Evolutionary conservation across 2,797 vertebrate genomes (phyloP).

Genomic region (Gobionotothen gibberifrons): DNA sequence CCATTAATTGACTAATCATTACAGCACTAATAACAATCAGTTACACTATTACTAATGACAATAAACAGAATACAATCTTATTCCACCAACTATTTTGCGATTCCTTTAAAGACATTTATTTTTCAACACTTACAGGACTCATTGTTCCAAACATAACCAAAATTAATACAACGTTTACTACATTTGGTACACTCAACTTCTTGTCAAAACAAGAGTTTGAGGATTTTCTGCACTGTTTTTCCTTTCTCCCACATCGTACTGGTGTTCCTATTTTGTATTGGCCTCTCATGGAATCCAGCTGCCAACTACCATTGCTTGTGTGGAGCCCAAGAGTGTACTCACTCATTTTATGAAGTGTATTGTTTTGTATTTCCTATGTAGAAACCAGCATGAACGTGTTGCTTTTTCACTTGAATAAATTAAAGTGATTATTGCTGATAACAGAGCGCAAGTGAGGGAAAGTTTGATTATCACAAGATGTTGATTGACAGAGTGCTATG

Average conservation of each 20-base stretch:
- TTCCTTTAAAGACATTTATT: not conserved
- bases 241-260: conserved; percentile 16
- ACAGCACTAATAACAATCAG: not conserved
- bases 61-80: not conserved
- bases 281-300: conserved; percentile 55
- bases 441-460: conserved; percentile 24
- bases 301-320: conserved; percentile 34
- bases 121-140: not conserved
- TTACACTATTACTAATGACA: not conserved
- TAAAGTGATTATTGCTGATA: conserved; percentile 40
- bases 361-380: conserved; percentile 46
- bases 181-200: not conserved
- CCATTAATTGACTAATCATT: not conserved
- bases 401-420: conserved; percentile 10
- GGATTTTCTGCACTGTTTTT: conserved; percentile 34
- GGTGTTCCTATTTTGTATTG: conserved; percentile 53
- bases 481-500: not conserved
- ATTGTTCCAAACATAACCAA: not conserved
- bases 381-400: not conserved
- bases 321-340: not conserved
- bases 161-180: not conserved
- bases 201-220: conserved; percentile 1
- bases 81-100: not conserved
- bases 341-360: conserved; percentile 39
- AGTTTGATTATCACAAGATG: conserved; percentile 6